These are phyloP conservation scores for Andricus quercusramuli DNA, from an alignment of 2,888 invertebrate species.

Conservation along the genomic window DNA sequence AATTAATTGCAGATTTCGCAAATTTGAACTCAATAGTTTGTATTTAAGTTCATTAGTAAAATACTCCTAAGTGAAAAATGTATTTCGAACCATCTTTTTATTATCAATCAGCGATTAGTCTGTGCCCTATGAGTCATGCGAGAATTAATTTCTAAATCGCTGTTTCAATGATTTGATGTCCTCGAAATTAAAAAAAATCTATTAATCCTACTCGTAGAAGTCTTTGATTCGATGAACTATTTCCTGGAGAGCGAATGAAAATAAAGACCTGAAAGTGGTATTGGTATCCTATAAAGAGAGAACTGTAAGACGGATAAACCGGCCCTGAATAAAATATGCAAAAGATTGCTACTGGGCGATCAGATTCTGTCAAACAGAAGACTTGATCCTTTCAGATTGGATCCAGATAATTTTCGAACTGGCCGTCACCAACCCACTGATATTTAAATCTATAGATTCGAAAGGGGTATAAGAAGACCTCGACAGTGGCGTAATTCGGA, in stretches of 20 bases:
- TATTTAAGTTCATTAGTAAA: no score
- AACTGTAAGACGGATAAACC: neutral
- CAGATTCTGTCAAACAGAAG: conserved; percentile 12
- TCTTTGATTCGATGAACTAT: neutral
- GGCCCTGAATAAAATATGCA: neutral
- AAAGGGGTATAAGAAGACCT: neutral
- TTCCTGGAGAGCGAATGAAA: neutral
- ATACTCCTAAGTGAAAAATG: no score
- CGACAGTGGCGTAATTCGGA: neutral
- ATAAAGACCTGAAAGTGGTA: neutral
- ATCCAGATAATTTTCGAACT: neutral
- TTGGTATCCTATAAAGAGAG: neutral
- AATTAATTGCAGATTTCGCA: no score
- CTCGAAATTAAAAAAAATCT: neutral
- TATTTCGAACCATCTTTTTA: no score
- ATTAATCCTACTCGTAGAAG: neutral
- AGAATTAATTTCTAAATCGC: neutral
- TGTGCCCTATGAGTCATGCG: neutral
- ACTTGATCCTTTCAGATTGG: neutral
- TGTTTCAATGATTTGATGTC: neutral
- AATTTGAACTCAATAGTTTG: no score
- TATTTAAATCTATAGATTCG: neutral
- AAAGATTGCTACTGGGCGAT: neutral
- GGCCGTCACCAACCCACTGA: neutral
- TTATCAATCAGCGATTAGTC: no score